A percentile compares a stretch with the other conserved stretches of the same genome.
Evolutionary conservation across 2,113 vertebrate genomes (phyloP).

Genomic region (Nansenia antarctica): DNA sequence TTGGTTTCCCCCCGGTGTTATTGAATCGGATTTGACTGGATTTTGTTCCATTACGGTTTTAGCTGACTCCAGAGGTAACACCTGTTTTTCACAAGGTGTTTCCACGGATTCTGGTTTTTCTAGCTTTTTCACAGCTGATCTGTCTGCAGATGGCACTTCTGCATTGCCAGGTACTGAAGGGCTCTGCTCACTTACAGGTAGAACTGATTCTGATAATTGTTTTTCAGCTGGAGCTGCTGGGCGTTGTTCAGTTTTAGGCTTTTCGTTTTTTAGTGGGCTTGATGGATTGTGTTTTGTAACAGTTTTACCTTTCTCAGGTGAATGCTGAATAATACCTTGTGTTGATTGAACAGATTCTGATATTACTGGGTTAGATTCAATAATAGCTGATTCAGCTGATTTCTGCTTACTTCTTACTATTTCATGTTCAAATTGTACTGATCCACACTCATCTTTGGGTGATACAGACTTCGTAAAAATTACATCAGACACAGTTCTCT

Average conservation of each 20-base stretch:
- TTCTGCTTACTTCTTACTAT: background rate
- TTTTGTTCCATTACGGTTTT: no score
- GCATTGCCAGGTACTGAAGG: background rate
- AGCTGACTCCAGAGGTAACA: no score
- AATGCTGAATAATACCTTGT: background rate
- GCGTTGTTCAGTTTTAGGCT: background rate
- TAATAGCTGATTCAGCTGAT: background rate
- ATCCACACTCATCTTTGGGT: background rate
- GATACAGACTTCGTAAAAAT: background rate
- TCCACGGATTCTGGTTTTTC: no score
- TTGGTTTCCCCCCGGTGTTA: no score
- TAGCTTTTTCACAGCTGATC: no score
- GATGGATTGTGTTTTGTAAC: background rate
- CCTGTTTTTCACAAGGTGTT: no score
- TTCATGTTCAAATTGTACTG: background rate
- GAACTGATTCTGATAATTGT: background rate
- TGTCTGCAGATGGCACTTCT: no score
- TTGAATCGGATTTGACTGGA: no score
- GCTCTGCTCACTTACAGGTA: background rate
- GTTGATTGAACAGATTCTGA: background rate
- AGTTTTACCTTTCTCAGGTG: background rate
- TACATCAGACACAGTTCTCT: no score
- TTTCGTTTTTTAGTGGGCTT: background rate
- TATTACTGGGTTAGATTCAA: background rate
- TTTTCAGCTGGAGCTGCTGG: background rate